These are phyloP conservation scores for Drosophila triauraria DNA, from an alignment of 1,140 invertebrate species.

Conservation along the genomic window DNA sequence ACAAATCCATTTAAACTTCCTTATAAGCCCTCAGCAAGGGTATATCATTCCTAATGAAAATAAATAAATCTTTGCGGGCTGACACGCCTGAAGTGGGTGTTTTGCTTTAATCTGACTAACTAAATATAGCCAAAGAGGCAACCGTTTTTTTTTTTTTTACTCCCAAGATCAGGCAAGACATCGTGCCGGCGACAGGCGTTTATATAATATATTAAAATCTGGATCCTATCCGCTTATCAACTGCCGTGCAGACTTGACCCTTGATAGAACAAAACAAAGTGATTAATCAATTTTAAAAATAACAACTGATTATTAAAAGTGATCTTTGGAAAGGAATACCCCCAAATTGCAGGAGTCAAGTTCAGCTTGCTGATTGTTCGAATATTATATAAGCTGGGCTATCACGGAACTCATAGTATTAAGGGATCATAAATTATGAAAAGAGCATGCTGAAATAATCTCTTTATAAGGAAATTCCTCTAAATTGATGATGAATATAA, in stretches of 20 bases:
- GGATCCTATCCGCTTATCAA: conserved; percentile 40
- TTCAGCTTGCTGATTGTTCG: conserved; percentile 19
- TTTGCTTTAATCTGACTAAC: conserved; percentile 29
- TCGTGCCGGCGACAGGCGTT: conserved; percentile 15
- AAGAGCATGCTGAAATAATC: conserved; percentile 4
- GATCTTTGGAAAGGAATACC: conserved; percentile 50
- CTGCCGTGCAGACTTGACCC: conserved; percentile 41
- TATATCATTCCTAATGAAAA: not conserved
- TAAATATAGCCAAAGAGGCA: conserved; percentile 31
- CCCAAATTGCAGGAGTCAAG: conserved; percentile 32
- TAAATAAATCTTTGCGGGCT: conserved; percentile 8
- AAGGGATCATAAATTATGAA: conserved; percentile 3
- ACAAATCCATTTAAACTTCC: not conserved
- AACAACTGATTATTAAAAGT: conserved; percentile 39
- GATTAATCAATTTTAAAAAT: conserved; percentile 60
- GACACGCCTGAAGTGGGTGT: conserved; percentile 36
- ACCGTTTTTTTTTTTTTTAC: conserved; percentile 5
- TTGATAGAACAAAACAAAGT: conserved; percentile 60
- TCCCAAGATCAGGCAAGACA: conserved; percentile 19
- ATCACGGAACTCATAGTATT: not conserved
- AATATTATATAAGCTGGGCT: conserved; percentile 8
- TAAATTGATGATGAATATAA: not conserved
- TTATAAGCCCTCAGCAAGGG: not conserved
- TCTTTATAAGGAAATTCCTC: not conserved
- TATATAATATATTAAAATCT: conserved; percentile 34